Evolutionary conservation across 2,797 vertebrate genomes (phyloP), one percentile per base, ranked within the genome.

Genomic region (Hoplostethus mediterraneus): DNA sequence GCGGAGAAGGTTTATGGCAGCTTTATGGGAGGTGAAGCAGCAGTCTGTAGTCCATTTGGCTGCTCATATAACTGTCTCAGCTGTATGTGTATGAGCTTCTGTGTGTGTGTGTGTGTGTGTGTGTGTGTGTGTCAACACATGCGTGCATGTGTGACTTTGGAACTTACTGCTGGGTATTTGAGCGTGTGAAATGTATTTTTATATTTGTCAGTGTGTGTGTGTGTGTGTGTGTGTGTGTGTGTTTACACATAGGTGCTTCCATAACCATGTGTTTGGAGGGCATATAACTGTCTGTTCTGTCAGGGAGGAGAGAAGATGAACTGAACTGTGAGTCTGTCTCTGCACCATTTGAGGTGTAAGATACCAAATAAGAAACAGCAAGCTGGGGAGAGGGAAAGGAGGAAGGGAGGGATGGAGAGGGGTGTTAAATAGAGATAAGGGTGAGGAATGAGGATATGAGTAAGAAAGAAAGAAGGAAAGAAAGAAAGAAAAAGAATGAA

Each of bases 21-120:
- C 84, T 90, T 92, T 91, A 90, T 88, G 84, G 83, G 81, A 91
- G 89, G 91, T 90, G 91, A 92, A 89, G 82, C 82, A 55, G 72
- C 81, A 83, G 84, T 88, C 61, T 61, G 73, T 72, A 85, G 85
- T 87, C 87, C 87, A 91, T 91, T 93, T 91, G 82, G 81, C 83
- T 85, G 82, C 77, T 66, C 77, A 77, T 89, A 87, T 84, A 87
- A 90, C 89, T 89, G 85, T 92, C 87, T 85, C 74, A 65, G 82
- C 28, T 73, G 9, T 71, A 48, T 77, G 75, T 76, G 69, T 61
- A 75, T 47, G 66, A 56, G 67, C 75, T 67, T 72, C 30, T 75
- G 67, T 70, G 67, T 62, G 14, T 71, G 14, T 49, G 66, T 63
- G 70, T 58, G 77, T 54, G 28, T 67, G 49, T 47, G 21, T 42